These are phyloP conservation scores for Sturnus vulgaris DNA, from an alignment of 2,113 vertebrate genomes.

Conservation along the genomic window DNA sequence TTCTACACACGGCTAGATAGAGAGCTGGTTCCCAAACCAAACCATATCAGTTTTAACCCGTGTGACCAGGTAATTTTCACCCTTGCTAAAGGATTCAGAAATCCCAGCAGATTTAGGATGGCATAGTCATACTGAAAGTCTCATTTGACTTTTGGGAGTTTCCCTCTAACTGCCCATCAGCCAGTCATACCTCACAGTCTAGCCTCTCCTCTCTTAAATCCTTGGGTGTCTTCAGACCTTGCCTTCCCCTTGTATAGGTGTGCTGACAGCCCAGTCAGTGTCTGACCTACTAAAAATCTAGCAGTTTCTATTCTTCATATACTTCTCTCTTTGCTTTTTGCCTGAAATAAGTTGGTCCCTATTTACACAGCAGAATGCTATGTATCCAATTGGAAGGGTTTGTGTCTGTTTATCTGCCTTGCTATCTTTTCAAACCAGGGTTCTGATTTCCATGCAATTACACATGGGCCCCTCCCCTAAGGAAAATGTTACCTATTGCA, in stretches of 20 bases:
- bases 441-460: background rate
- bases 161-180: background rate
- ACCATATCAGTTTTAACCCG: background rate
- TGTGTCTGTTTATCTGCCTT: background rate
- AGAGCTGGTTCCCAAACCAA: background rate
- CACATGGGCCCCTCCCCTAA: background rate
- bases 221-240: background rate
- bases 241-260: background rate
- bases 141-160: background rate
- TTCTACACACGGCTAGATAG: background rate
- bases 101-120: background rate
- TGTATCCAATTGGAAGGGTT: background rate
- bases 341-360: background rate
- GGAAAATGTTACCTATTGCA: background rate
- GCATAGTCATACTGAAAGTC: background rate
- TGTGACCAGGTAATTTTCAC: background rate
- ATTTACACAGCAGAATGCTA: background rate
- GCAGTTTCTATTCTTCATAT: background rate
- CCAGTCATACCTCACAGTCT: background rate
- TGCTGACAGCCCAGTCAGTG: background rate
- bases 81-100: background rate
- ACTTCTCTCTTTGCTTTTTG: background rate
- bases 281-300: background rate
- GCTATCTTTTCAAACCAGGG: background rate
- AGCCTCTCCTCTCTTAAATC: background rate